These are phyloP conservation scores for Tanaodytes sp. DNA, from an alignment of 2,888 invertebrate genomes.

Conservation along the genomic window DNA sequence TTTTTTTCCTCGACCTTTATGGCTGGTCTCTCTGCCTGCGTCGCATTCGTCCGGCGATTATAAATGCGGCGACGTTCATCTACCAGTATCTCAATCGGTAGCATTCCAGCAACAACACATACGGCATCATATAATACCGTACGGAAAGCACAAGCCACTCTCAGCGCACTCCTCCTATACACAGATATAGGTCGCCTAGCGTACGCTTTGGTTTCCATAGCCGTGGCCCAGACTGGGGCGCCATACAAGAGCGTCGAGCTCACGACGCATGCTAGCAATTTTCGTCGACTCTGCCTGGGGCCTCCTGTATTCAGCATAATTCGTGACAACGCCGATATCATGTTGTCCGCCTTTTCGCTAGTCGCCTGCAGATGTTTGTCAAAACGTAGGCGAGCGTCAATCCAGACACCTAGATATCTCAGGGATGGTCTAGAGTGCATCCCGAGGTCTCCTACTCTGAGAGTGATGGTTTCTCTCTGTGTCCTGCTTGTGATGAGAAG, in stretches of 20 bases:
- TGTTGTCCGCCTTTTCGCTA: background rate
- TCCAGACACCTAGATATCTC: slow-evolving; percentile 47
- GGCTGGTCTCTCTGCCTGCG: background rate
- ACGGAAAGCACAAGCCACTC: too few species aligned
- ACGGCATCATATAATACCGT: too few species aligned
- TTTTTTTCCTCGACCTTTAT: background rate
- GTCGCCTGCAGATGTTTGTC: slow-evolving; percentile 13
- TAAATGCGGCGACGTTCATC: slow-evolving; percentile 4
- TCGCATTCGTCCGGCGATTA: background rate
- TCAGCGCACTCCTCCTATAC: too few species aligned
- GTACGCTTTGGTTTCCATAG: too few species aligned
- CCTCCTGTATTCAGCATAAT: slow-evolving; percentile 27
- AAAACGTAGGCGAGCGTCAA: slow-evolving; percentile 39
- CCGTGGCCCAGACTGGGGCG: too few species aligned
- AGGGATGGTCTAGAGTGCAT: background rate
- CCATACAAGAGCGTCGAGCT: too few species aligned
- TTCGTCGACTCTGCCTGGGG: too few species aligned
- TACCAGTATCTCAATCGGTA: too few species aligned
- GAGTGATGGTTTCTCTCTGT: slow-evolving; percentile 14
- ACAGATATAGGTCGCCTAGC: too few species aligned
- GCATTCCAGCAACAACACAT: too few species aligned
- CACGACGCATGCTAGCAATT: slow-evolving; percentile 11
- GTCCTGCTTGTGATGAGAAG: slow-evolving; percentile 41
- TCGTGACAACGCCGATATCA: background rate
- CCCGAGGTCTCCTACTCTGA: background rate